Base-by-base conservation (phyloP, 2,888 invertebrate species). In the Microctonus brassicae region DNA sequence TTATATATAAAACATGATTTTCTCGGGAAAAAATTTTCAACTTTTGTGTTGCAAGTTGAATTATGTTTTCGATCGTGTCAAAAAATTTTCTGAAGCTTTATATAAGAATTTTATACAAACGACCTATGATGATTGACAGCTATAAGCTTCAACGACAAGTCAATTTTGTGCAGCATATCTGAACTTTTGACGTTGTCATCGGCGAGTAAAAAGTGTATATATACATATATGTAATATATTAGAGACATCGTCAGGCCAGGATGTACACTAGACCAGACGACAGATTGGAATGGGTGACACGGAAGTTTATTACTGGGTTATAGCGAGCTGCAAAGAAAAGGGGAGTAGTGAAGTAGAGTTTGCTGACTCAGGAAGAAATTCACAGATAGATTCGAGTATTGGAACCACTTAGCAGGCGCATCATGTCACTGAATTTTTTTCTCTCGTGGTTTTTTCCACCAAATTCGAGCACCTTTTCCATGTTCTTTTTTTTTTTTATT, bases 351-450 rank as follows among this genome's bases (percentile, higher is more conserved):
- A 47, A 47, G 47, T 60, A 63, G 57, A 60, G 73, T 77, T 73
- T 75, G 78, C 78, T 77, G 78, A 78, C 74, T 73, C 69, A 64
- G 64, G 62, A 60, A 60, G 63, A 73, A 73, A 60, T 33, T 66
- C 47, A 64, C 42, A 78, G 76, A 83, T 80, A 78, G 79, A 80
- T 78, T 78, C 66, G 73, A 74, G 73, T n/a, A n/a, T 75, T 70
- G 76, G 72, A 76, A 78, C 81, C 84, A 83, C 81, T 85, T 84
- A 82, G 78, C 80, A 79, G 73, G 79, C 80, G 74, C 71, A 74
- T 70, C 77, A 79, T 79, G 76, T 80, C 78, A 5, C 29, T 29
- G 3, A 7, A 7, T 7, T 29, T 29, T 29, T 29, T 29, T 29
- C 69, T 67, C 67, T 62, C 36, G 33, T 64, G 22, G 36, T n/a